Evolutionary conservation across 2,797 vertebrate species (phyloP).

Genomic region (Cryptoprocta ferox): DNA sequence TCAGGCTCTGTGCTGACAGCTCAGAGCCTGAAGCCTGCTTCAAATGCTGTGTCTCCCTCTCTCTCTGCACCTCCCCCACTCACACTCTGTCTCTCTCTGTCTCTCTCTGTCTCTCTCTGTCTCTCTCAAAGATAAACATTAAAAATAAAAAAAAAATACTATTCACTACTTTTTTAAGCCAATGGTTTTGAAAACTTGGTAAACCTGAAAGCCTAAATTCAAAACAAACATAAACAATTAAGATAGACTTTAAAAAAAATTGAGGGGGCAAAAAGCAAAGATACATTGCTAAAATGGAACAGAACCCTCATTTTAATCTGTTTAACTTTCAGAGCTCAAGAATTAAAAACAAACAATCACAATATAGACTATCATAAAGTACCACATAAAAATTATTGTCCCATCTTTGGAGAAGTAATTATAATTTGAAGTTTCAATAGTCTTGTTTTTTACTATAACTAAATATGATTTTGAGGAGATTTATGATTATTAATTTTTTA

Average conservation of each 20-base stretch:
- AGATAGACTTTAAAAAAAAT: background rate
- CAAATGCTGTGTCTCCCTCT: no score
- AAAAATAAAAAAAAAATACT: background rate
- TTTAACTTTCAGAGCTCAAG: background rate
- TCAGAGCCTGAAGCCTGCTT: no score
- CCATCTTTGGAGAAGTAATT: background rate
- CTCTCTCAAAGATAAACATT: no score
- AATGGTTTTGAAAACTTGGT: background rate
- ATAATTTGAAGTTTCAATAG: background rate
- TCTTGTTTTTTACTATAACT: background rate
- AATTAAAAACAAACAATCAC: background rate
- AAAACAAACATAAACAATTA: background rate
- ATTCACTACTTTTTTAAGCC: background rate
- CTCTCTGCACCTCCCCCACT: no score
- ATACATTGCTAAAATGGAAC: background rate
- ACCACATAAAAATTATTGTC: background rate
- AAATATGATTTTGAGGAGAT: background rate
- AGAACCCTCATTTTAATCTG: background rate
- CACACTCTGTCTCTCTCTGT: no score
- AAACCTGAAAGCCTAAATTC: background rate
- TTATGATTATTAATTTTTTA: slow-evolving; percentile 18
- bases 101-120: no score
- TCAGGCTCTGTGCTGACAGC: no score
- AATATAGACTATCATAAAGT: background rate
- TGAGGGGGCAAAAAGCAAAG: background rate